Conservation (phyloP, 92 coral and sea anemone species). For the Heteractis magnifica region DNA sequence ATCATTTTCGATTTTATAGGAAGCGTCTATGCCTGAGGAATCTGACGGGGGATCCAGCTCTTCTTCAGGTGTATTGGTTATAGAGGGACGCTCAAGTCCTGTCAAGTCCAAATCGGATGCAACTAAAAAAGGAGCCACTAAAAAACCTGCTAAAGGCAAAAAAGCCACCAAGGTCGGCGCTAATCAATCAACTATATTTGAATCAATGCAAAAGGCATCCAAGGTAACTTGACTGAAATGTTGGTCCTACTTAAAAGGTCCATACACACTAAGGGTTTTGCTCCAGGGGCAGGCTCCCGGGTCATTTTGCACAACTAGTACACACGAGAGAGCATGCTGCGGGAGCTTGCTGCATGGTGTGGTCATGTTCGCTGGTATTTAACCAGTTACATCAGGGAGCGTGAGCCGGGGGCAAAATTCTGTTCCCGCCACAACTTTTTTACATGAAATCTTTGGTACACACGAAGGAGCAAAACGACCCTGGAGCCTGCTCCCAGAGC, state of each 20-base stretch:
- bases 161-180: slow-evolving; percentile 3
- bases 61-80: slow-evolving; percentile 25
- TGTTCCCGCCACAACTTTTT: too few relatives aligned
- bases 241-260: background rate
- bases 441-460: too few relatives aligned
- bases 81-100: slow-evolving; percentile 8
- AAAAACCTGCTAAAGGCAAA: slow-evolving; percentile 13
- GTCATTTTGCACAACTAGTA: too few relatives aligned
- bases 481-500: too few relatives aligned
- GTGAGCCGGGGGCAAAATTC: too few relatives aligned
- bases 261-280: too few relatives aligned
- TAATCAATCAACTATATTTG: slow-evolving; percentile 24
- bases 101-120: slow-evolving; percentile 9
- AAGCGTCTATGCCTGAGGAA: background rate
- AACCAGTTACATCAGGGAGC: too few relatives aligned
- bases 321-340: too few relatives aligned
- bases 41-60: slow-evolving; percentile 18
- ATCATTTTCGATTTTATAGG: background rate
- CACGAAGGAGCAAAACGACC: too few relatives aligned
- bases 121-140: background rate
- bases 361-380: too few relatives aligned
- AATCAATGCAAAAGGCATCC: slow-evolving; percentile 8
- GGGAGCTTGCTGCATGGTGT: too few relatives aligned
- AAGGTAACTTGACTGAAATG: slow-evolving; percentile 3
- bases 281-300: too few relatives aligned